Evolutionary conservation across 2,797 vertebrate species (phyloP).

Genomic region (Girardinus metallicus): DNA sequence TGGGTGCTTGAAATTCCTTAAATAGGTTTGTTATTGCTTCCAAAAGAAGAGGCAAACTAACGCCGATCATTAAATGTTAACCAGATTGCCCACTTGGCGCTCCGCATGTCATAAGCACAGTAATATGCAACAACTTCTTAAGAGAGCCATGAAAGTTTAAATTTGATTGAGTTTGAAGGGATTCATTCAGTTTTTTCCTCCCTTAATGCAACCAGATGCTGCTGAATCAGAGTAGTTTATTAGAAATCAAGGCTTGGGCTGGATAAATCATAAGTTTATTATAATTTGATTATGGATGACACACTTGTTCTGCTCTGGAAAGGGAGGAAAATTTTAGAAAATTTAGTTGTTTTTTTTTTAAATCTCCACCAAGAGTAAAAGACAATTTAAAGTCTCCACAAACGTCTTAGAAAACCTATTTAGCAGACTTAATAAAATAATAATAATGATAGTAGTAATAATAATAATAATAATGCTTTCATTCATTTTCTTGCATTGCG

Average conservation of each 20-base stretch:
- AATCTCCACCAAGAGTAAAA: not conserved
- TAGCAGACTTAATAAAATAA: not conserved
- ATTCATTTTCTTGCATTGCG: not conserved
- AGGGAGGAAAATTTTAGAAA: not conserved
- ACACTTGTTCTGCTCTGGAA: slow-evolving; percentile 23
- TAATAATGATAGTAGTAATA: not conserved
- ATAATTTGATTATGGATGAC: slow-evolving; percentile 55
- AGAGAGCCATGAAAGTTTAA: slow-evolving; percentile 52
- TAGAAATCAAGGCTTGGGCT: slow-evolving; percentile 48
- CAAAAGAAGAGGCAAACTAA: not conserved
- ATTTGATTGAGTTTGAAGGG: slow-evolving; percentile 59
- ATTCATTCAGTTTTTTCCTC: slow-evolving; percentile 51
- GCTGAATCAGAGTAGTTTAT: slow-evolving; percentile 59
- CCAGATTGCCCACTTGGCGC: not conserved
- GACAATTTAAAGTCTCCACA: not conserved
- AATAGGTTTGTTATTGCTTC: not conserved
- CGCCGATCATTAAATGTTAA: slow-evolving; percentile 9
- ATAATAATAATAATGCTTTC: not conserved
- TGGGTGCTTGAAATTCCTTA: not conserved
- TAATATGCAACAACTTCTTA: slow-evolving; percentile 26
- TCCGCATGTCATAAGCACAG: slow-evolving; percentile 13
- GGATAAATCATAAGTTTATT: slow-evolving; percentile 62
- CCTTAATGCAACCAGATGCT: slow-evolving; percentile 38
- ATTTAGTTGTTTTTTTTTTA: not conserved
- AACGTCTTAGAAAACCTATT: not conserved